These are phyloP conservation scores for Phyllostomus hastatus DNA, from an alignment of 2,113 vertebrate species.

Conservation along the genomic window DNA sequence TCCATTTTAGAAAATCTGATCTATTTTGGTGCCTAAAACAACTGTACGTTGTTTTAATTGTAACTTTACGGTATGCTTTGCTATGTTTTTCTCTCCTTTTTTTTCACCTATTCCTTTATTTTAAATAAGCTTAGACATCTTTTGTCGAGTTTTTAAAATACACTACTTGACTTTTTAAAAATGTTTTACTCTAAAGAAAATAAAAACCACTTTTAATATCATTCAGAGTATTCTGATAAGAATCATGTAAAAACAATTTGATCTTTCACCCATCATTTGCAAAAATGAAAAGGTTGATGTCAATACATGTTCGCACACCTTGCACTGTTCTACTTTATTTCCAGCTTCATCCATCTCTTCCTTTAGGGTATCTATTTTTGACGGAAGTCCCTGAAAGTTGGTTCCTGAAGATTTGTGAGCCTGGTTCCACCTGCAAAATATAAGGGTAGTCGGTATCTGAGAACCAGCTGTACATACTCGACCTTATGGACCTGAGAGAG, in stretches of 20 bases:
- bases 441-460: not conserved
- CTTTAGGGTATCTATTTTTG: conserved; percentile 96
- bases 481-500: not conserved
- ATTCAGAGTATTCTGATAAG: not conserved
- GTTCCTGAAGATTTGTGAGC: conserved; percentile 97
- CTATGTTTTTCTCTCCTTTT: not conserved
- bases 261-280: not conserved
- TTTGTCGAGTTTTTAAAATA: conserved; percentile 8
- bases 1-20: not conserved
- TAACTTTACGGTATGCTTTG: not conserved
- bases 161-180: not conserved
- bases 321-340: conserved; percentile 98
- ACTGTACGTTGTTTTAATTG: not conserved
- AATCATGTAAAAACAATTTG: not conserved
- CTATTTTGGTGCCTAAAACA: not conserved
- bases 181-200: not conserved
- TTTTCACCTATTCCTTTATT: not conserved
- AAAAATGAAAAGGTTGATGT: not conserved
- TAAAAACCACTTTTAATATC: not conserved
- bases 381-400: conserved; percentile 97
- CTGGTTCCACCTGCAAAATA: conserved; percentile 91
- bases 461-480: not conserved
- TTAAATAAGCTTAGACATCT: not conserved
- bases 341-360: conserved; percentile 98
- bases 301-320: conserved; percentile 80